Conservation (phyloP, 1,140 invertebrate genomes). For the Drosophila saltans region DNA sequence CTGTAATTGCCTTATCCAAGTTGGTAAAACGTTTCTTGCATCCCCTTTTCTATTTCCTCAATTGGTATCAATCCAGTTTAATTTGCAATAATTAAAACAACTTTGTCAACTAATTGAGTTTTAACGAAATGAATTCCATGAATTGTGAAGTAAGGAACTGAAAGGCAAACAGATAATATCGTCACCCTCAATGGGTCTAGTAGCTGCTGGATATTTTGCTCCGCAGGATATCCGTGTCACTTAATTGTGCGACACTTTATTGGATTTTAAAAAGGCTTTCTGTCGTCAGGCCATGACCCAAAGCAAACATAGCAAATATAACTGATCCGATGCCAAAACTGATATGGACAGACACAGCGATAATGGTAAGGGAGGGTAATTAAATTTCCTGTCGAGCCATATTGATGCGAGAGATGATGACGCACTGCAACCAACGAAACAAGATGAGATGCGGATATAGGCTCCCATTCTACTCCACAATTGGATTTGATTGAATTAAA, state of each 20-base stretch:
- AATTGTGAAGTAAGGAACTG: conserved; percentile 36
- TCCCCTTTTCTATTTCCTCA: background rate
- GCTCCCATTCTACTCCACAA: conserved; percentile 22
- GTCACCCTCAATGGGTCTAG: conserved; percentile 16
- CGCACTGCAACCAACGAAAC: conserved; percentile 43
- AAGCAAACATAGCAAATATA: conserved; percentile 21
- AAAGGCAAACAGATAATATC: conserved; percentile 52
- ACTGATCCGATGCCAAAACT: background rate
- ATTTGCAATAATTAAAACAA: conserved; percentile 51
- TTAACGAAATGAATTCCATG: conserved; percentile 8
- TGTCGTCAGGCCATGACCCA: conserved; percentile 49
- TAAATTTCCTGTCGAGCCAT: conserved; percentile 75
- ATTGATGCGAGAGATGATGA: conserved; percentile 62
- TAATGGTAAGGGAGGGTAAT: conserved; percentile 45
- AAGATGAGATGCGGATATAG: background rate
- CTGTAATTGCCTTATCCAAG: background rate
- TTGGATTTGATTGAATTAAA: conserved; percentile 77
- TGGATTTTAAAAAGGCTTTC: conserved; percentile 74
- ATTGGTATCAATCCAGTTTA: conserved; percentile 24
- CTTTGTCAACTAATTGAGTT: conserved; percentile 57
- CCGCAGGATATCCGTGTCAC: conserved; percentile 73
- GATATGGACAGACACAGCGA: background rate
- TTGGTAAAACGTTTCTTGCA: background rate
- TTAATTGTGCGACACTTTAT: conserved; percentile 79
- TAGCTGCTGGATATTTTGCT: conserved; percentile 27